Percentiles rank a stretch among this genome's conserved stretches.
Conservation (phyloP, 2,113 vertebrate genomes). For the Falcunculus frontatus region DNA sequence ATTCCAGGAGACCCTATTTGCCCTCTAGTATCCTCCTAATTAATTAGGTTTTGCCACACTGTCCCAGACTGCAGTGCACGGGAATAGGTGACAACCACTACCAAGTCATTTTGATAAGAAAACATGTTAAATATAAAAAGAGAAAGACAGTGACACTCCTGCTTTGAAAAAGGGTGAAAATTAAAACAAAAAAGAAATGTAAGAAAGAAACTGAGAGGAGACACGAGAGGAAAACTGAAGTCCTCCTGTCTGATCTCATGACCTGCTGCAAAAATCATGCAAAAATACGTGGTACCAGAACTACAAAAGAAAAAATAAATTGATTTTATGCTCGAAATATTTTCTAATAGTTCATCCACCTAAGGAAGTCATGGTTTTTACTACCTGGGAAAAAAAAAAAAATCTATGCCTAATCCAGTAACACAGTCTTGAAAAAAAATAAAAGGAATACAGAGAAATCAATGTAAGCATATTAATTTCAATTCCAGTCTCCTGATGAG, state of each 20-base stretch:
- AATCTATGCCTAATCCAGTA: neutral
- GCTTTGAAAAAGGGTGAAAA: neutral
- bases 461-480: neutral
- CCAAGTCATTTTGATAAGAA: neutral
- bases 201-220: neutral
- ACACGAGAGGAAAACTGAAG: neutral
- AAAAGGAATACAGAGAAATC: neutral
- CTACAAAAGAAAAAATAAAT: neutral
- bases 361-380: neutral
- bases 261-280: neutral
- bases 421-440: neutral
- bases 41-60: neutral
- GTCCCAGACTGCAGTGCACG: no score
- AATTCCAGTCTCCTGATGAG: neutral
- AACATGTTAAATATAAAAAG: neutral
- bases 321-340: neutral
- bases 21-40: neutral
- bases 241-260: neutral
- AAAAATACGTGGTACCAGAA: neutral
- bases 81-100: neutral
- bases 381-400: neutral
- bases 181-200: neutral
- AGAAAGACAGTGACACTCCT: neutral
- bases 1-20: neutral
- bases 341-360: neutral